These are phyloP conservation scores for Hirundo rustica DNA, from an alignment of 2,797 vertebrate species.

Conservation along the genomic window DNA sequence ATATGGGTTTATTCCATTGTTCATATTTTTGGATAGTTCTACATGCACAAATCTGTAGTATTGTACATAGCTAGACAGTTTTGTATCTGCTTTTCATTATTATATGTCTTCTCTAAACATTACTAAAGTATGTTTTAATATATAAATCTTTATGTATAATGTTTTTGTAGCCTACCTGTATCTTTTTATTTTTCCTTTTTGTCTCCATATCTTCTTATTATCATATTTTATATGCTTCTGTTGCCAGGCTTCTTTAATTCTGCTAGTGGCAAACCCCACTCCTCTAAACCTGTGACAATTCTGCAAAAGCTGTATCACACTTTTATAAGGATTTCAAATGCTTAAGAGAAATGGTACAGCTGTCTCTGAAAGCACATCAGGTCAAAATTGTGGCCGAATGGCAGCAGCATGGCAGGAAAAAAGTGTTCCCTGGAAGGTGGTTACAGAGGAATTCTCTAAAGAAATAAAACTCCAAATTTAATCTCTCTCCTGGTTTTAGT, in stretches of 20 bases:
- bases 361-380: not conserved
- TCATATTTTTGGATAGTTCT: conserved; percentile 29
- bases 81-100: conserved; percentile 39
- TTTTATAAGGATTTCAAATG: not conserved
- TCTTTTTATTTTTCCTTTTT: not conserved
- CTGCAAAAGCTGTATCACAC: not conserved
- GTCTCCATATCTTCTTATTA: not conserved
- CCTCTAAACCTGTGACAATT: not conserved
- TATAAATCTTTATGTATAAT: conserved; percentile 13
- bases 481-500: not conserved
- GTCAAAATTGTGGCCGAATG: not conserved
- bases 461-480: not conserved
- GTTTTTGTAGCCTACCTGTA: not conserved
- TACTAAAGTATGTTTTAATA: conserved; percentile 6
- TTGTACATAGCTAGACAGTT: not conserved
- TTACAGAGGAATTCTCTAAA: not conserved
- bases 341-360: not conserved
- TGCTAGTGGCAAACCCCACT: not conserved
- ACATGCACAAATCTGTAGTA: not conserved
- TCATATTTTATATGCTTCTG: not conserved
- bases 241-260: conserved; percentile 13
- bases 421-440: not conserved
- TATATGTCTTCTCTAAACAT: not conserved
- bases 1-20: conserved; percentile 15
- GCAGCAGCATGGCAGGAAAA: not conserved